Conservation (phyloP, 2,797 vertebrate genomes). For the Gouania willdenowi region DNA sequence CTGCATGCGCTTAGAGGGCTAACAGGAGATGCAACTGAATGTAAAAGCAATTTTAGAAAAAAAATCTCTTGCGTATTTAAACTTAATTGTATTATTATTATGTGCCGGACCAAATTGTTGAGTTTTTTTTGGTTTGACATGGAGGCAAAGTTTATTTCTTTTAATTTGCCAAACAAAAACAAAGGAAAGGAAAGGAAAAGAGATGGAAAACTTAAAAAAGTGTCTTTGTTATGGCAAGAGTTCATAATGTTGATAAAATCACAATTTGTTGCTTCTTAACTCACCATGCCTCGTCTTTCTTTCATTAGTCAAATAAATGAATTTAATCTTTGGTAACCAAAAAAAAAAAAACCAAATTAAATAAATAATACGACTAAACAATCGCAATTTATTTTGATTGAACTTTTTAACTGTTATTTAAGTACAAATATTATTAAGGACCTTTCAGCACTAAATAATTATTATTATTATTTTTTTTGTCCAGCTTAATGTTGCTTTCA, state of each 20-base stretch:
- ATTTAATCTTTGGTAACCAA: no score
- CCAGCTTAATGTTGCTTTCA: no score
- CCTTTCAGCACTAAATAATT: no score
- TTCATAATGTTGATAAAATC: constrained; percentile 72
- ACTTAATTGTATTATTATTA: constrained; percentile 45
- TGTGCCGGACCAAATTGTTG: constrained; percentile 73
- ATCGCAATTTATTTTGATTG: no score
- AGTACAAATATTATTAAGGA: no score
- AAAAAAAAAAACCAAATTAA: no score
- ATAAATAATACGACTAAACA: no score
- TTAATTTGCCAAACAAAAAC: constrained; percentile 42
- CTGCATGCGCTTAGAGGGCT: constrained; percentile 79
- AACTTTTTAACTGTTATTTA: no score
- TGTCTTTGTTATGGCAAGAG: constrained; percentile 64
- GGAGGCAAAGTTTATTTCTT: constrained; percentile 27
- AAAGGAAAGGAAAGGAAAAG: constrained; percentile 19
- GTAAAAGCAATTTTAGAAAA: constrained; percentile 67
- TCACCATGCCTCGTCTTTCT: no score
- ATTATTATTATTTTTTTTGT: no score
- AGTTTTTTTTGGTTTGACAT: constrained; percentile 20
- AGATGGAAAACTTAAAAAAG: constrained; percentile 47
- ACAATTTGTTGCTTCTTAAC: constrained; percentile 63
- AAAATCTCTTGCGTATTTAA: constrained; percentile 48
- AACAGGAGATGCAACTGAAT: constrained; percentile 76
- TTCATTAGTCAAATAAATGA: no score